Conservation (phyloP, 2,888 invertebrate species). For the Adelognathus sp. region DNA sequence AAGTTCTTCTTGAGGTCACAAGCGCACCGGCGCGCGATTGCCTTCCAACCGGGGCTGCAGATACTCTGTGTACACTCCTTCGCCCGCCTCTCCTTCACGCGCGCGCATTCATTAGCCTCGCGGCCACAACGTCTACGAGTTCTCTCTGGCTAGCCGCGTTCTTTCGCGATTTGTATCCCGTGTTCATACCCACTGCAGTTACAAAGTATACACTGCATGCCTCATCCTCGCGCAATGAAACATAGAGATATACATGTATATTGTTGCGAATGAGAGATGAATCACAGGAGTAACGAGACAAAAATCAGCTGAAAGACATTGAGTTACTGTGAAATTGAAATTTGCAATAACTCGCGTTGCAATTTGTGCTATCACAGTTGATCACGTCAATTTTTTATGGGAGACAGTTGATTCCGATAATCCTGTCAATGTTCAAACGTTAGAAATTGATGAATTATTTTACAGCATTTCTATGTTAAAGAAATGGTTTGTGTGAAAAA, state of each 20-base stretch:
- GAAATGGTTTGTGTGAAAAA: too few relatives aligned
- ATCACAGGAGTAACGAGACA: neutral
- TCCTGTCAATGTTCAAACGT: too few relatives aligned
- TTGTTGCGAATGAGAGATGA: neutral
- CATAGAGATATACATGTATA: neutral
- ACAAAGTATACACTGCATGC: neutral
- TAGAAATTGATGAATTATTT: too few relatives aligned
- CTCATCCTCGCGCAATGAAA: constrained; percentile 5
- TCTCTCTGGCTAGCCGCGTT: constrained; percentile 50
- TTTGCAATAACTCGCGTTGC: too few relatives aligned
- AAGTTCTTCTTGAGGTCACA: constrained; percentile 72
- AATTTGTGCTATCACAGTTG: too few relatives aligned
- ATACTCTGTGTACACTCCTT: constrained; percentile 10
- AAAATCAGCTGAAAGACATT: neutral
- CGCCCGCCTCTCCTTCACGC: constrained; percentile 65
- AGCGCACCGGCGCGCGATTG: constrained; percentile 64
- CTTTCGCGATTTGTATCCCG: constrained; percentile 45
- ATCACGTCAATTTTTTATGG: too few relatives aligned
- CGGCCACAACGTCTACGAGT: constrained; percentile 59
- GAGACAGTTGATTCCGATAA: too few relatives aligned
- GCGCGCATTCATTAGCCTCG: constrained; percentile 71
- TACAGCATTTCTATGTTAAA: too few relatives aligned
- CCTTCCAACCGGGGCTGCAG: constrained; percentile 42
- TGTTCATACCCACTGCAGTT: neutral
- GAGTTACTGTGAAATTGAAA: too few relatives aligned